Base-by-base conservation (phyloP, 2,888 invertebrate species). In the Clepsis dumicolana region DNA sequence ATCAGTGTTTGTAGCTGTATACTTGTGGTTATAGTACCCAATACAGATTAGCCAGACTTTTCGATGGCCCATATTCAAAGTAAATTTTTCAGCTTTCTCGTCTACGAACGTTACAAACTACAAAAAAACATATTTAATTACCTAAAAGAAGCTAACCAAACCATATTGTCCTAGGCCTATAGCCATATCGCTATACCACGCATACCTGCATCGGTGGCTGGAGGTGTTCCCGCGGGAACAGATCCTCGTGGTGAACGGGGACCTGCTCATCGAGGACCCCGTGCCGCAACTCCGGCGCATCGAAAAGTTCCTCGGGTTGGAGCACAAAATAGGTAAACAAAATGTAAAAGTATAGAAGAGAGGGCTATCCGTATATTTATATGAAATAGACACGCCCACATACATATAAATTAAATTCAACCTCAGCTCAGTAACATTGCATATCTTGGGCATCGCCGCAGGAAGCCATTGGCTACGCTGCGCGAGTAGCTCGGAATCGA, bases 241-340 rank as follows among this genome's bases (percentile, higher is more conserved):
- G 85, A 96, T 99, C 77, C 96, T 99, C 79, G 96, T 99, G 64
- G 98, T 99, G 57, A 98, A 99, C 87, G 99, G 99, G 2, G 98
- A 99, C 89, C 95, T 96, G 74, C 95, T 99, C 71, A 97, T 98
- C 79, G 97, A 97, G 80, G 97, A 98, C 84, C 98, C 98, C 0
- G 96, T 98, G 62, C 96, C 97, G 0, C 98, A 98, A 87, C 90
- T 99, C 60, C 95, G 96, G 77, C 95, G 96, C 77, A 97, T 98
- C 77, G 98, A 99, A 89, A 94, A 95, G 70, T 99, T 99, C 86
- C 95, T 99, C 48, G 97, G 97, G 73, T 89, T 98, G 10, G 94
- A 94, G 76, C 94, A 94, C 76, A 94, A 94, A 80, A 94, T 94
- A 72, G 93, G 93, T 93, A 77, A 82, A 74, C 35, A 7, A 32